Percentiles rank a stretch among this genome's conserved stretches.
Conservation (phyloP, 1,140 invertebrate genomes). For the Temnothorax curvispinosus region DNA sequence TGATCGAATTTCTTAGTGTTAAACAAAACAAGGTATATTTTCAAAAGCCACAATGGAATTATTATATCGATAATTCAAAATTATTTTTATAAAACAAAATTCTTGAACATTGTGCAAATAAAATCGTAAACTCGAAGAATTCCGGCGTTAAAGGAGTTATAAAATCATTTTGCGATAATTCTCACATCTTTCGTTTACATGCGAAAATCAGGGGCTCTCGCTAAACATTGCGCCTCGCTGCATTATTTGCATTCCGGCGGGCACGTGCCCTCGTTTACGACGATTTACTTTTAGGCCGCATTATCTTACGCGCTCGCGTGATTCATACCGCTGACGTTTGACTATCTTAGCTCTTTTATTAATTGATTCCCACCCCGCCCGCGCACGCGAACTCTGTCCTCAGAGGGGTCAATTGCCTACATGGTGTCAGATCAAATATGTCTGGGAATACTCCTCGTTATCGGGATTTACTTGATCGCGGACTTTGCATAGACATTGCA, state of each 20-base stretch:
- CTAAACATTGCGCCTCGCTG: not conserved
- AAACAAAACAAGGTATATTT: no score
- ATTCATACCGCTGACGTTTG: not conserved
- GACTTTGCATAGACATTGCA: not conserved
- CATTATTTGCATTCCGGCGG: not conserved
- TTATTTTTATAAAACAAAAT: not conserved
- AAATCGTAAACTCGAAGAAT: not conserved
- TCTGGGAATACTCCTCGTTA: not conserved
- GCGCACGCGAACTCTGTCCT: not conserved
- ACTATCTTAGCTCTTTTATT: constrained; percentile 27
- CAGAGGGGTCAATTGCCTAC: constrained; percentile 23
- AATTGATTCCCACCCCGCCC: constrained; percentile 19
- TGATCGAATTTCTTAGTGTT: no score
- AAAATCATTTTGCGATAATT: not conserved
- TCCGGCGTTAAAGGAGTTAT: not conserved
- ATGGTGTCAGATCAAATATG: constrained; percentile 4
- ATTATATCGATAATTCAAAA: not conserved
- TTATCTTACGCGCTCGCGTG: constrained; percentile 25
- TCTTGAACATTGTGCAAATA: not conserved
- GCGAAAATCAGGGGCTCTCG: not conserved
- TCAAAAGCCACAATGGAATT: not conserved
- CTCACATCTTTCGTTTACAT: not conserved
- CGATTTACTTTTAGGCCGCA: not conserved
- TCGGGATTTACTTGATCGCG: not conserved
- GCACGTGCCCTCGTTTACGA: not conserved